These are phyloP conservation scores for Dinomys branickii DNA, from an alignment of 2,113 vertebrate species.

Conservation along the genomic window DNA sequence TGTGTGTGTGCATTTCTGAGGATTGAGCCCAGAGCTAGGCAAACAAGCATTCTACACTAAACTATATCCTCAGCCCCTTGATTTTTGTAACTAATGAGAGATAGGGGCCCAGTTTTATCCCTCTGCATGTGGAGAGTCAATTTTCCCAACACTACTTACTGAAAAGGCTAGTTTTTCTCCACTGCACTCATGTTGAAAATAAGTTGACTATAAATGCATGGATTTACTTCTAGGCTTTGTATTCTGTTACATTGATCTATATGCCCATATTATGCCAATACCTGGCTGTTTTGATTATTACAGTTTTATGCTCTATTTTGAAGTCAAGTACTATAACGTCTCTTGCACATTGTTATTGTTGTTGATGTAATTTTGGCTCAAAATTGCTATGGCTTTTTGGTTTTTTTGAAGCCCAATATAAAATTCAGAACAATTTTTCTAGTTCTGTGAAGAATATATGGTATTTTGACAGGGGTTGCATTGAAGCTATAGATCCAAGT, in stretches of 20 bases:
- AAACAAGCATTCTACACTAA: not conserved
- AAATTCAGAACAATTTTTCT: not conserved
- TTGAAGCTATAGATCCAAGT: not conserved
- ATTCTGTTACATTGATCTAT: not conserved
- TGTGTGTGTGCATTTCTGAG: not conserved
- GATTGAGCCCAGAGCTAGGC: not conserved
- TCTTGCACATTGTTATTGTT: not conserved
- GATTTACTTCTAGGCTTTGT: not conserved
- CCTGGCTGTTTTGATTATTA: not conserved
- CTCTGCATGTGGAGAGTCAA: not conserved
- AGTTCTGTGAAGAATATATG: not conserved
- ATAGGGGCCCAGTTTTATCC: not conserved
- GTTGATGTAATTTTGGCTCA: not conserved
- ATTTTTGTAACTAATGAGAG: not conserved
- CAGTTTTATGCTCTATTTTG: not conserved
- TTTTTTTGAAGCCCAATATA: not conserved
- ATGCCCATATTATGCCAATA: not conserved
- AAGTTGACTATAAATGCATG: not conserved
- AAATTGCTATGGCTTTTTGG: not conserved
- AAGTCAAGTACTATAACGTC: not conserved
- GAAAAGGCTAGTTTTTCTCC: not conserved
- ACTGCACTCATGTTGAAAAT: not conserved
- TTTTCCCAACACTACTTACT: not conserved
- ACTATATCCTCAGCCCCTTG: not conserved
- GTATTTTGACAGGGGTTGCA: not conserved